Conservation (phyloP, 2,888 invertebrate species). For the Steinernema scapterisci region DNA sequence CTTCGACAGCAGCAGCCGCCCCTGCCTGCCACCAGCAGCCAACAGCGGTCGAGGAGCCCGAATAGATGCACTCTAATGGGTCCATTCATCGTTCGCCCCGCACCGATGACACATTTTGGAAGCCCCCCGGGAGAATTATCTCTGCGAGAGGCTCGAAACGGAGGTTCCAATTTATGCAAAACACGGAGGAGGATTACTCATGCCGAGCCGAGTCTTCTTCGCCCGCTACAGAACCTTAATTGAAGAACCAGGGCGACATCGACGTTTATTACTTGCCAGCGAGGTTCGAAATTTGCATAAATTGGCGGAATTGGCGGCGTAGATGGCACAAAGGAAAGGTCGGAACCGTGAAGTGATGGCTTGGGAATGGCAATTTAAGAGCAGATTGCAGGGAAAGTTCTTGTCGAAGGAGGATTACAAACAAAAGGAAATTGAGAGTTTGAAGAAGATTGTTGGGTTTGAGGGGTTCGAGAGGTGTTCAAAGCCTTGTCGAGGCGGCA, state of each 20-base stretch:
- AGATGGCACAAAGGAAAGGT: no score
- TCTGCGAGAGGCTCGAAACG: constrained; percentile 6
- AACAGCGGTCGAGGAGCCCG: constrained; percentile 29
- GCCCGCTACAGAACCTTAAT: constrained; percentile 24
- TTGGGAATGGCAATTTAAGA: no score
- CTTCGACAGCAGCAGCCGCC: constrained; percentile 22
- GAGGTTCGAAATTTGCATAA: no score
- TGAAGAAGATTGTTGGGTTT: no score
- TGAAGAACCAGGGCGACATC: not conserved
- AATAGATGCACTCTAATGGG: constrained; percentile 26
- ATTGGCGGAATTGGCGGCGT: no score
- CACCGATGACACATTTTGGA: constrained; percentile 33
- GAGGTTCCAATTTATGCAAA: constrained; percentile 25
- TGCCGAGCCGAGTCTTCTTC: not conserved
- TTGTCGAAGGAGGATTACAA: no score
- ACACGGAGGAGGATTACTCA: constrained; percentile 26
- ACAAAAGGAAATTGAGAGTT: no score
- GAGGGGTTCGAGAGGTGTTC: no score
- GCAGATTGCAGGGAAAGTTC: no score
- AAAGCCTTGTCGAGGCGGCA: no score
- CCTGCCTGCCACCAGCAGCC: constrained; percentile 19
- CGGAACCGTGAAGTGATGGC: no score
- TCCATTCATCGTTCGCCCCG: constrained; percentile 32
- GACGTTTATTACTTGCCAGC: no score
- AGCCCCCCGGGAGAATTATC: constrained; percentile 31